These are phyloP conservation scores for Brachylomia viminalis DNA, from an alignment of 2,888 invertebrate genomes.

Conservation along the genomic window DNA sequence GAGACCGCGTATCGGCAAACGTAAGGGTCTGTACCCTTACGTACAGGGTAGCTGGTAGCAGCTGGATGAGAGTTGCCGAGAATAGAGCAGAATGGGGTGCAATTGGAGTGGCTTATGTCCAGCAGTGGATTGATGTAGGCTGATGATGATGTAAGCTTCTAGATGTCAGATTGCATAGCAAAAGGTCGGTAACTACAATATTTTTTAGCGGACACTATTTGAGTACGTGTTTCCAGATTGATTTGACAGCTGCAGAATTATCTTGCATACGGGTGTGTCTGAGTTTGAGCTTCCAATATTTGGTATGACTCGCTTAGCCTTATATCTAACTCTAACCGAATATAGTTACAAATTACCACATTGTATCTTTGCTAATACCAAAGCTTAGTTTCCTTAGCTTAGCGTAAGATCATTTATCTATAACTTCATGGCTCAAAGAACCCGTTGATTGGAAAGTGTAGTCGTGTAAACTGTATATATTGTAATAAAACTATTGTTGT, in stretches of 20 bases:
- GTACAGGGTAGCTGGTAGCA: background rate
- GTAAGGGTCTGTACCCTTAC: too few relatives aligned
- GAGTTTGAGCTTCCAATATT: background rate
- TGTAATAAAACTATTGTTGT: too few relatives aligned
- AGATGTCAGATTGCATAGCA: background rate
- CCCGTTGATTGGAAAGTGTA: background rate
- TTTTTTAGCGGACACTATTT: background rate
- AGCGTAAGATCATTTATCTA: background rate
- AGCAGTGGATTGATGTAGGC: background rate
- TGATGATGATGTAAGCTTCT: background rate
- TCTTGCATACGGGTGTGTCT: background rate
- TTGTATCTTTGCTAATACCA: background rate
- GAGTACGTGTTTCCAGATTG: background rate
- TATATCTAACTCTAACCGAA: background rate
- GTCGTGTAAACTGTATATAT: too few relatives aligned
- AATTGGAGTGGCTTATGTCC: background rate
- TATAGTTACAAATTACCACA: background rate
- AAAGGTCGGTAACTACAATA: background rate
- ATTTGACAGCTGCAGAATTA: background rate
- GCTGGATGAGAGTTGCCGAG: background rate
- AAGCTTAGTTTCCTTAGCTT: background rate
- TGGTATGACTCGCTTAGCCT: background rate
- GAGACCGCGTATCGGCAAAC: background rate
- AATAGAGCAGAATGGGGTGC: background rate
- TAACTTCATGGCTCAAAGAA: background rate